Evolutionary conservation across 1,140 invertebrate species (phyloP).

Genomic region (Drosophila pseudoananassae): DNA sequence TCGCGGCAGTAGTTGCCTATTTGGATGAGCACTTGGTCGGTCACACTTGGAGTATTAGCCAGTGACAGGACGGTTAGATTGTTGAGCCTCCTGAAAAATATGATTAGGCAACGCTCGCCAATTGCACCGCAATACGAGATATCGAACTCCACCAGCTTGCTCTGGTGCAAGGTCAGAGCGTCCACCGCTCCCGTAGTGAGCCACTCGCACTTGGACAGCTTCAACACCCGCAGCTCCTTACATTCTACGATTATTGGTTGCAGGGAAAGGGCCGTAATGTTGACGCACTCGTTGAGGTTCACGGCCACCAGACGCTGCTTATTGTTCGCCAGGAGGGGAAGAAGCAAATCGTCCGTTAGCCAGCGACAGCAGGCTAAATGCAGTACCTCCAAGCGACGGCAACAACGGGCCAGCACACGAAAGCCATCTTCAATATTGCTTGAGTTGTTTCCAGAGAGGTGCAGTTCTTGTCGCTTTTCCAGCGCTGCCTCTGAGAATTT

Average conservation of each 20-base stretch:
- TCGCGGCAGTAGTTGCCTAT: slow-evolving; percentile 85
- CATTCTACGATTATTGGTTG: slow-evolving; percentile 86
- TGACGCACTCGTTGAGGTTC: slow-evolving; percentile 86
- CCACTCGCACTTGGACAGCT: slow-evolving; percentile 85
- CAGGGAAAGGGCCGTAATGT: slow-evolving; percentile 85
- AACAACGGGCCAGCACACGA: slow-evolving; percentile 84
- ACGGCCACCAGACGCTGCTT: slow-evolving; percentile 83
- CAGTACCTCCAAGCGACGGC: slow-evolving; percentile 84
- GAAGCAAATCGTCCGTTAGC: slow-evolving; percentile 84
- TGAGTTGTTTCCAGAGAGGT: slow-evolving; percentile 69
- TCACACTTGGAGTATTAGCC: slow-evolving; percentile 85
- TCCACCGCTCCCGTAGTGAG: slow-evolving; percentile 86
- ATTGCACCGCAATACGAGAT: slow-evolving; percentile 85
- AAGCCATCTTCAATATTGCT: slow-evolving; percentile 70
- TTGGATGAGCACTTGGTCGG: slow-evolving; percentile 85
- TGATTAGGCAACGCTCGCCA: slow-evolving; percentile 85
- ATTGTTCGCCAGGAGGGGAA: slow-evolving; percentile 85
- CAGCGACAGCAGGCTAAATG: slow-evolving; percentile 85
- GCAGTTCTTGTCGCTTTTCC: slow-evolving; percentile 56
- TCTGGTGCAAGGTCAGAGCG: slow-evolving; percentile 85
- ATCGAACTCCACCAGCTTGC: slow-evolving; percentile 86
- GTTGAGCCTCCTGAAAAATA: slow-evolving; percentile 86
- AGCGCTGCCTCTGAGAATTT: slow-evolving; percentile 61
- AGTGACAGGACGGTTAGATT: slow-evolving; percentile 85
- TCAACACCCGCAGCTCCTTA: slow-evolving; percentile 84